A percentile compares a stretch with the other conserved stretches of the same genome.
phyloP scores from a whole-genome alignment of 2,888 invertebrate species.

The Trichogramma evanescens region DNA sequence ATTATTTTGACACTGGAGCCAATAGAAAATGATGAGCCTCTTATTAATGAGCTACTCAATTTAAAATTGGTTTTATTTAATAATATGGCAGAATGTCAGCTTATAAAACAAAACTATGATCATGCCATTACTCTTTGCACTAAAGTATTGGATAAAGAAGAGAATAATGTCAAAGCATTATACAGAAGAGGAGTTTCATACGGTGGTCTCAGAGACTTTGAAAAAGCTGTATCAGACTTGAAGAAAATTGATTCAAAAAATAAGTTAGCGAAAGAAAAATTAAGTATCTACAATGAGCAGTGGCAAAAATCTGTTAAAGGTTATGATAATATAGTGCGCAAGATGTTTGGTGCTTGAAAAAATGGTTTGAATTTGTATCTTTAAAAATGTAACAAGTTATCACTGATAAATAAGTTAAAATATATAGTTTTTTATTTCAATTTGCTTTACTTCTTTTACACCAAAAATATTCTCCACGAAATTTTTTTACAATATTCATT shows the following conservation, averaged over 20 bases:
- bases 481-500: slow-evolving; percentile 23
- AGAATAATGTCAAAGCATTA: slow-evolving; percentile 50
- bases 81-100: slow-evolving; percentile 76
- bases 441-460: slow-evolving; percentile 32
- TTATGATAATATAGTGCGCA: slow-evolving; percentile 55
- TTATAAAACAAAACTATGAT: slow-evolving; percentile 61
- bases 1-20: slow-evolving; percentile 60
- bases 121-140: slow-evolving; percentile 59
- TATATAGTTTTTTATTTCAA: slow-evolving; percentile 33
- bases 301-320: slow-evolving; percentile 57
- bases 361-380: slow-evolving; percentile 5
- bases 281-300: slow-evolving; percentile 52
- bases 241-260: slow-evolving; percentile 61
- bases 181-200: slow-evolving; percentile 50
- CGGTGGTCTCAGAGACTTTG: slow-evolving; percentile 56
- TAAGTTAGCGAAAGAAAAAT: slow-evolving; percentile 56
- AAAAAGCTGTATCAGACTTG: slow-evolving; percentile 58
- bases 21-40: slow-evolving; percentile 47
- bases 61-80: slow-evolving; percentile 66
- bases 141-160: slow-evolving; percentile 46
- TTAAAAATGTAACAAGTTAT: neutral
- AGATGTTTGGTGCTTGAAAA: slow-evolving; percentile 43
- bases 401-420: slow-evolving; percentile 22
- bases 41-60: slow-evolving; percentile 50
- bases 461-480: slow-evolving; percentile 23